Evolutionary conservation across 2,888 invertebrate species (phyloP).

Genomic region (Chalcosyrphus nemorum): DNA sequence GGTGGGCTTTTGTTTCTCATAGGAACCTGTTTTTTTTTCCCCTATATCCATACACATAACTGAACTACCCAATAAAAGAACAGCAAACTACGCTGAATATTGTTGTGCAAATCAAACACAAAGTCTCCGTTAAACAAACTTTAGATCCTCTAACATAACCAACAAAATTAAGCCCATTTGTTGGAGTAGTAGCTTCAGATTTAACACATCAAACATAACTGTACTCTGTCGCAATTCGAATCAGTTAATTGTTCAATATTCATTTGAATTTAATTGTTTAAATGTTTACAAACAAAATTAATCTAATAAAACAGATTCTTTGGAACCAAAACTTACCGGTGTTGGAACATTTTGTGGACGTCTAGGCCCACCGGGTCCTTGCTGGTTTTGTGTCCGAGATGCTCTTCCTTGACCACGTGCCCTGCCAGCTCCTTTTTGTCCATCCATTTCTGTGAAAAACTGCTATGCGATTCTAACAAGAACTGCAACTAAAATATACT

Average conservation of each 20-base stretch:
- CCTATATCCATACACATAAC: background rate
- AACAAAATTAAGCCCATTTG: background rate
- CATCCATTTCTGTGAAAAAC: slow-evolving; percentile 64
- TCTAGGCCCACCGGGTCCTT: slow-evolving; percentile 52
- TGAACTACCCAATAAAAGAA: background rate
- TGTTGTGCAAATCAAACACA: too few species aligned
- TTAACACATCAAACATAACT: slow-evolving; percentile 11
- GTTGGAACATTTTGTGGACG: slow-evolving; percentile 38
- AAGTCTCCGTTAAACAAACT: background rate
- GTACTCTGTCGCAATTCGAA: background rate
- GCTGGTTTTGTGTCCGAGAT: slow-evolving; percentile 32
- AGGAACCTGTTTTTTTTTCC: background rate
- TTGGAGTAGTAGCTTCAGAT: too few species aligned
- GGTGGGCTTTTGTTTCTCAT: background rate
- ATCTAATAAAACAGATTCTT: background rate
- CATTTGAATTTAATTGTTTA: too few species aligned
- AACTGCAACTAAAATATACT: background rate
- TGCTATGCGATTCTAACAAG: background rate
- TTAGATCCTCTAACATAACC: background rate
- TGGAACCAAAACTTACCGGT: slow-evolving; percentile 42
- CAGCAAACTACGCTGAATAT: background rate
- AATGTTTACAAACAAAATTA: slow-evolving; percentile 19
- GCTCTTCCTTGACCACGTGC: slow-evolving; percentile 75
- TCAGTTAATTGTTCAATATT: too few species aligned
- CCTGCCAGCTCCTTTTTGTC: slow-evolving; percentile 68